Conservation (phyloP, 2,797 vertebrate species). For the Malurus splendens region DNA sequence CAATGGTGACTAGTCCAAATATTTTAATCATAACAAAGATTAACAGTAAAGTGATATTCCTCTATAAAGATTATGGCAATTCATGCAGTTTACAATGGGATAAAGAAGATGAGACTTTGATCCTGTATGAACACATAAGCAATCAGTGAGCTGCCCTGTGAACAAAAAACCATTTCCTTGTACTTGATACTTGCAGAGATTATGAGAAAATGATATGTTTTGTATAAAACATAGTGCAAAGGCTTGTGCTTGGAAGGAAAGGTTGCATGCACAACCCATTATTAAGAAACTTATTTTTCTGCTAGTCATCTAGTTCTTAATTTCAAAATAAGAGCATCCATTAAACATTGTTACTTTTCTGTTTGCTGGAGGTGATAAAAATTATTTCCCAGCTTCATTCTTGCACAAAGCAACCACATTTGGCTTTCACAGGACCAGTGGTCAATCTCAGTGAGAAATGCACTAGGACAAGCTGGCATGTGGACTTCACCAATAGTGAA, state of each 20-base stretch:
- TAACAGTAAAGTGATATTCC: background rate
- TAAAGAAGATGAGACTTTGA: constrained; percentile 5
- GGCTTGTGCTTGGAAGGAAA: background rate
- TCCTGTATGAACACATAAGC: background rate
- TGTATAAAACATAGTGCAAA: background rate
- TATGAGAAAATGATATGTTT: background rate
- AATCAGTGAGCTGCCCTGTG: background rate
- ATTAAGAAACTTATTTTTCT: background rate
- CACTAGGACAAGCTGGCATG: background rate
- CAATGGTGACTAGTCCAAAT: background rate
- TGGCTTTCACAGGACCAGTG: background rate
- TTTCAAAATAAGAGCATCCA: background rate
- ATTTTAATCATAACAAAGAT: background rate
- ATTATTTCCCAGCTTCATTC: background rate
- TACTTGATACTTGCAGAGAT: background rate
- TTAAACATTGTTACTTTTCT: background rate
- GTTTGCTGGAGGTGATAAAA: background rate
- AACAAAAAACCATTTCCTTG: background rate
- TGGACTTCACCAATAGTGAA: background rate
- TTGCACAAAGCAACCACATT: background rate
- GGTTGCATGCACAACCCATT: background rate
- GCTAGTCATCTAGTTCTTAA: background rate
- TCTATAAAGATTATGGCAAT: background rate
- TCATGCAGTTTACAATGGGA: background rate
- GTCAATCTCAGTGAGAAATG: background rate